Evolutionary conservation across 1,140 invertebrate species (phyloP).

Genomic region (Physella acuta): DNA sequence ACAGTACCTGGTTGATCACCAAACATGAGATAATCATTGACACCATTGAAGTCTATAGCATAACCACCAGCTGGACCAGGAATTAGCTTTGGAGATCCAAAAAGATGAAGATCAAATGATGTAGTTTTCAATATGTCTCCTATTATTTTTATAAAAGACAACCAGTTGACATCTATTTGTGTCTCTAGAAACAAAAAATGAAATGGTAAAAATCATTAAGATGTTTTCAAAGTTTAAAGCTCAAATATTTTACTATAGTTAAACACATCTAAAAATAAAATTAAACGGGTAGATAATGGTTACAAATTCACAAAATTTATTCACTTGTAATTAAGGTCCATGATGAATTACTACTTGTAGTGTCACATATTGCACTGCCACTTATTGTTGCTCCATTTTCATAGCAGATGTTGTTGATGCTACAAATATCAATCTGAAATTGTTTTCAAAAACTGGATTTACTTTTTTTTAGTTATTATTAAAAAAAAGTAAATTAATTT

Average conservation of each 20-base stretch:
- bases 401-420: conserved; percentile 34
- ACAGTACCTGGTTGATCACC: too few species aligned
- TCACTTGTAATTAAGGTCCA: too few species aligned
- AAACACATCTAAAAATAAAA: too few species aligned
- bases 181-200: background rate
- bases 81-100: conserved; percentile 28
- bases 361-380: conserved; percentile 29
- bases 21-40: conserved; percentile 31
- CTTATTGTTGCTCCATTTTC: conserved; percentile 30
- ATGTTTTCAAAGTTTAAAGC: too few species aligned
- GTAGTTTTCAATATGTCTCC: conserved; percentile 31
- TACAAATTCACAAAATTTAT: too few species aligned
- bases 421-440: conserved; percentile 39
- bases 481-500: too few species aligned
- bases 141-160: background rate
- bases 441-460: too few species aligned
- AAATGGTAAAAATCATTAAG: background rate
- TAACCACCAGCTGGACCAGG: conserved; percentile 33
- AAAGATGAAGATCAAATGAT: conserved; percentile 29
- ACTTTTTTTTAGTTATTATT: too few species aligned
- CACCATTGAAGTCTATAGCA: conserved; percentile 37
- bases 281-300: too few species aligned
- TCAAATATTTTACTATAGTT: background rate
- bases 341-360: background rate
- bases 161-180: background rate